These are phyloP conservation scores for Dermolepida albohirtum DNA, from an alignment of 2,888 invertebrate species.

Conservation along the genomic window DNA sequence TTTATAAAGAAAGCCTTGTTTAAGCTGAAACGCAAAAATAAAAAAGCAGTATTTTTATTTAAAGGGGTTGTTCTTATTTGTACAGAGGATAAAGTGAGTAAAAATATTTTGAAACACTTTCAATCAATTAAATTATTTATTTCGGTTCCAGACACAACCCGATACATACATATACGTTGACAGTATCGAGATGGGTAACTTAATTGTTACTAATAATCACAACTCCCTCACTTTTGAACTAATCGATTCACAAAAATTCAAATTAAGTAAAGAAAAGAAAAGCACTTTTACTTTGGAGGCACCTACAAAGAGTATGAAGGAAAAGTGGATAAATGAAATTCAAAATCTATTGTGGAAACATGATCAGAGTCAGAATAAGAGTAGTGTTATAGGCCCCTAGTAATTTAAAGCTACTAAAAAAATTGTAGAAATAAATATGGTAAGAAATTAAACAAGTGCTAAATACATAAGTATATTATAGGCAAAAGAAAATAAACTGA, in stretches of 20 bases:
- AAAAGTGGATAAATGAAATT: no score
- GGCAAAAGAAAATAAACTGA: no score
- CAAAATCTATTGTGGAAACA: no score
- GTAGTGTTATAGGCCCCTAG: no score
- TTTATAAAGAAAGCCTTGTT: constrained; percentile 59
- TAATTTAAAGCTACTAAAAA: no score
- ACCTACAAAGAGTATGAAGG: no score
- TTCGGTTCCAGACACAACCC: constrained; percentile 50
- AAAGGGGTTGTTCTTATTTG: constrained; percentile 59
- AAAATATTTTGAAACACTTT: background rate
- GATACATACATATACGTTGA: constrained; percentile 57
- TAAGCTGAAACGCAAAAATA: constrained; percentile 54
- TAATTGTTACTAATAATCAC: background rate
- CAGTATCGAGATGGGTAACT: constrained; percentile 53
- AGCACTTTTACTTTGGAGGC: no score
- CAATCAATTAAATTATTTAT: constrained; percentile 4
- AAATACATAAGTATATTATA: no score
- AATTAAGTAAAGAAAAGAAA: no score
- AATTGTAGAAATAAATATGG: no score
- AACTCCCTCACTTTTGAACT: constrained; percentile 3
- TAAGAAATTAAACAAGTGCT: no score
- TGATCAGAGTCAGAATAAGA: no score
- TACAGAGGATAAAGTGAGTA: constrained; percentile 19
- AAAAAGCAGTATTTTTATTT: constrained; percentile 59
- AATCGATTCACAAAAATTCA: background rate